Base-by-base conservation (phyloP, 2,797 vertebrate genomes). In the Gephyroberyx darwinii region DNA sequence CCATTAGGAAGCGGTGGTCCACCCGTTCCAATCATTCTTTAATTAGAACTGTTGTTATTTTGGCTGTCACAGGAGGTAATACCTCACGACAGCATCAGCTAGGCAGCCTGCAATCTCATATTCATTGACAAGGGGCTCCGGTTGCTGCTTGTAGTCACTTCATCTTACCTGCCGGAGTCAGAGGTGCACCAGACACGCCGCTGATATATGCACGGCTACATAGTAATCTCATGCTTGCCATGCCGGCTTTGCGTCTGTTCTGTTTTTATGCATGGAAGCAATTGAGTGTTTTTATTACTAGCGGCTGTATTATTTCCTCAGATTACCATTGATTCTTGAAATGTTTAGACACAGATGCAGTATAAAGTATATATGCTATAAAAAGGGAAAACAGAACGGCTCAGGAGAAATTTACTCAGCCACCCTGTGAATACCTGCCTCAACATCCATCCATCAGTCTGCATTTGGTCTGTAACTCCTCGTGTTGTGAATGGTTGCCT, bases 31-130 rank as follows among this genome's bases (percentile, higher is more conserved):
- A 88, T 90, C 85, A 87, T 87, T 80, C 86, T 89, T 88, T 93
- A 92, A 94, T 94, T 92, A 92, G 84, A 89, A 80, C 66, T 71
- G 82, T 85, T 89, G 90, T 92, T 92, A 90, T 88, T 86, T 86
- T 78, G 80, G 84, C 85, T 90, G 92, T 91, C 92, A 89, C 72
- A 13, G 81, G 80, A 82, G 77, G 84, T 88, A 75, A 88, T 88
- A 84, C 81, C 83, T 89, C 87, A 62, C 73, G 86, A 90, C 88
- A 89, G 88, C 78, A 47, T 83, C 79, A 78, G 56, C 52, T 26
- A 88, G 88, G 83, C 88, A 86, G 80, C 61, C 79, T 53, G 76
- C 88, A 84, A 90, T 89, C 85, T 90, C 83, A 81, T 75, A 85
- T 89, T 85, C 82, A 85, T 75, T 81, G 87, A 88, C 82, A 26